Evolutionary conservation across 2,113 vertebrate genomes (phyloP), one percentile per base, ranked within the genome.

Genomic region (Siniperca knerii): DNA sequence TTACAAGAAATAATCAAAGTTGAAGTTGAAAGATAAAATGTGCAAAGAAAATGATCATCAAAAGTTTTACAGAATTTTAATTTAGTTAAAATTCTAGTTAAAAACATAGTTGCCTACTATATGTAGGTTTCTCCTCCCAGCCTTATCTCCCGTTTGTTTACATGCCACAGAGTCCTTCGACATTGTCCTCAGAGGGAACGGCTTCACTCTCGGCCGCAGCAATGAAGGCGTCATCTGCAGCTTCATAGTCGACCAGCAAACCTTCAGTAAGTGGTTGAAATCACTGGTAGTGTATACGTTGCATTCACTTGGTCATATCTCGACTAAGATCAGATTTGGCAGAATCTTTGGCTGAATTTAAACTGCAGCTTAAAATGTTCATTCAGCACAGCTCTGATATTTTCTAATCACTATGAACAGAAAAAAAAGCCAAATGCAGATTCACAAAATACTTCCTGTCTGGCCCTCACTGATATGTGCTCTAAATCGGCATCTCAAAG

Each of bases 181-280:
- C 40, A 95, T 99, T 20, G 97, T 99, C 67, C 93, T 99, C 55
- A 91, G 89, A 83, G 98, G 98, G 84, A 97, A 96, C 13, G 97
- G 97, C 81, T 97, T 99, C 91, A 86, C 75, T 0, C n/a, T 96
- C 0, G 97, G 96, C 6, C 95, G 93, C 60, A 95, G 67, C 71
- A 91, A 52, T 0, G 93, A 96, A 35, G 89, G 77, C 0, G 94
- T 97, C 5, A 79, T 96, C 46, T 99, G 98, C 74, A 97, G 94
- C 72, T 98, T 97, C 82, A 89, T 94, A 2, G 58, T 97, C 4
- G 96, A 97, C 0, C 95, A 96, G 77, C 96, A 96, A 0, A 96
- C 87, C n/a, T 79, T 92, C 62, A 87, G 98, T 99, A 94, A 96
- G 98, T 97, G 61, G 1, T 25, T 61, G 7, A 71, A 58, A 52